Percentiles rank a stretch among this genome's conserved stretches.
Evolutionary conservation across 2,888 invertebrate species (phyloP).

Genomic region (Nephrotoma appendiculata): DNA sequence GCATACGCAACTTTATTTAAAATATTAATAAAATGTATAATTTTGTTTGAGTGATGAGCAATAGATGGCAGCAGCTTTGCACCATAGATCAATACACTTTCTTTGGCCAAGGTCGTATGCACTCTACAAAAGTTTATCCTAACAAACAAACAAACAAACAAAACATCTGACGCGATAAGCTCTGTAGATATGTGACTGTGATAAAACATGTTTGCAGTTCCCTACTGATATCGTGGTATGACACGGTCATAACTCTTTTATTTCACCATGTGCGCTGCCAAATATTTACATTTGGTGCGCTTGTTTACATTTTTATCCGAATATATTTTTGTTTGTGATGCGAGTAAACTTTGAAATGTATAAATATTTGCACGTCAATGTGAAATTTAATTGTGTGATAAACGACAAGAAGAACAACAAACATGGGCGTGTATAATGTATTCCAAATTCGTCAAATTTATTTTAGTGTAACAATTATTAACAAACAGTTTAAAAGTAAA

Average conservation of each 20-base stretch:
- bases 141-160: background rate
- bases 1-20: background rate
- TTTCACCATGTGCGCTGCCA: background rate
- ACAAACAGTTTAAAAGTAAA: conserved; percentile 47
- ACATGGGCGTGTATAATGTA: background rate
- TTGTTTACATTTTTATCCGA: background rate
- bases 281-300: background rate
- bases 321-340: background rate
- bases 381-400: background rate
- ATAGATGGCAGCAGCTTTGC: background rate
- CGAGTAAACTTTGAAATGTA: background rate
- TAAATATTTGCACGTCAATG: background rate
- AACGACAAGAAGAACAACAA: background rate
- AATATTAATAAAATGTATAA: no score
- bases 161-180: background rate
- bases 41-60: no score
- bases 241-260: background rate
- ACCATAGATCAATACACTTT: no score
- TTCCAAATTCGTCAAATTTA: background rate
- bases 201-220: background rate
- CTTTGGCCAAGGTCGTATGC: background rate
- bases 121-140: no score
- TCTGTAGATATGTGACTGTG: background rate
- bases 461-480: background rate
- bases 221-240: background rate